Percentiles rank a stretch among this genome's conserved stretches.
Conservation (phyloP, 2,113 vertebrate genomes). For the Heterotilapia buettikoferi region DNA sequence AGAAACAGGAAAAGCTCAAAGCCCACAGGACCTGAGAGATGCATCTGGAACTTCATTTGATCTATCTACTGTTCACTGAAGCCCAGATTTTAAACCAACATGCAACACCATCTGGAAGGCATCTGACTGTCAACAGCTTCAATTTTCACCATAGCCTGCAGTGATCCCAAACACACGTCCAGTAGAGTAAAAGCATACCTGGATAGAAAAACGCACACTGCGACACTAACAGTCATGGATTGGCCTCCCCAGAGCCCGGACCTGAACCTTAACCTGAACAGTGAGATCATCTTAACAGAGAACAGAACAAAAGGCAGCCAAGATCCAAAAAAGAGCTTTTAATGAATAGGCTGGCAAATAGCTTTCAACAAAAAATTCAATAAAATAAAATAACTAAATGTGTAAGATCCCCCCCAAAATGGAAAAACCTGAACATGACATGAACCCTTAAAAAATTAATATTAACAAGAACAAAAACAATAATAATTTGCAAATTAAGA, state of each 20-base stretch:
- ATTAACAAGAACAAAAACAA: background rate
- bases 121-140: background rate
- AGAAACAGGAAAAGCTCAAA: background rate
- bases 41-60: background rate
- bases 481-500: background rate
- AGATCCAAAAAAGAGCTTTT: background rate
- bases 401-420: background rate
- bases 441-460: background rate
- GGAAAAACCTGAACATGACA: background rate
- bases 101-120: background rate
- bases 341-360: accelerated
- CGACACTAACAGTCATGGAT: background rate
- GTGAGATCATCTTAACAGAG: background rate
- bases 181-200: background rate
- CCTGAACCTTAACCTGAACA: background rate
- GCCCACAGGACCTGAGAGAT: background rate
- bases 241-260: background rate
- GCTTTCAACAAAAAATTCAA: background rate
- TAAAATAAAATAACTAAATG: background rate
- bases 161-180: background rate
- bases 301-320: background rate
- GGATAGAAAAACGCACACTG: background rate
- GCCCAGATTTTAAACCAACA: background rate
- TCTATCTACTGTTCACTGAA: background rate
- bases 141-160: background rate